Base-by-base conservation (phyloP, 2,113 vertebrate species). In the Ciconia maguari region DNA sequence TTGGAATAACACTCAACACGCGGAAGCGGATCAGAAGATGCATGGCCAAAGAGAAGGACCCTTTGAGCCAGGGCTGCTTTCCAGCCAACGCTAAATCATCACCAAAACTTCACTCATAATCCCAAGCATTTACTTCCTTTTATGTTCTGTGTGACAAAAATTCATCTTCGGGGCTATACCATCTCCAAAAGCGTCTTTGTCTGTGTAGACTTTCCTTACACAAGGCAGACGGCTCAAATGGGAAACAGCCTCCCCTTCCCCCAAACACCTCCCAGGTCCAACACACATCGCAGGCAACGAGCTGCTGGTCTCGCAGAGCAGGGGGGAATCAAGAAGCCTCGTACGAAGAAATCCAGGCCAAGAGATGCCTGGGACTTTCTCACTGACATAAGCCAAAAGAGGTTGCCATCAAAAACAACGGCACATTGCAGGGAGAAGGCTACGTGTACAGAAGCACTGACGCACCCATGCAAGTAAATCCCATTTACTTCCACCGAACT, bases 171-270 rank as follows among this genome's bases (percentile, higher is more conserved):
- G 22, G 41, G 30, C 21, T 34, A 34, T 6, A 26, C 5, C 11
- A 11, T 19, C 41, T 64, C 78, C 62, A 61, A 79, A 55, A 36
- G 36, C 1, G 1, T 22, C 65, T 38, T 54, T 62, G 51, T 19
- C 46, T 58, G 44, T 0, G 0, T 4, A 34, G 52, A 24, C 18
- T 36, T 88, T 27, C 64, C 38, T 57, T 48, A 49, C 6, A 4
- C 34, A 41, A 36, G 0, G 1, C 41, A 83, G 54, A 22, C 2
- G 13, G 49, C 13, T 72, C 44, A 32, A 78, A 34, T 6, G 34
- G 64, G 30, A 78, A 80, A 64, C 19, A 72, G n/a, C 30, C 25
- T 76, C 26, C n/a, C 54, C 54, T 64, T 76, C 32, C 34, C 64
- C 69, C 44, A 62, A 30, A 82, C 54, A 25, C 21, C 24, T 68